Evolutionary conservation across 2,113 vertebrate genomes (phyloP).

Genomic region (Istiophorus platypterus): DNA sequence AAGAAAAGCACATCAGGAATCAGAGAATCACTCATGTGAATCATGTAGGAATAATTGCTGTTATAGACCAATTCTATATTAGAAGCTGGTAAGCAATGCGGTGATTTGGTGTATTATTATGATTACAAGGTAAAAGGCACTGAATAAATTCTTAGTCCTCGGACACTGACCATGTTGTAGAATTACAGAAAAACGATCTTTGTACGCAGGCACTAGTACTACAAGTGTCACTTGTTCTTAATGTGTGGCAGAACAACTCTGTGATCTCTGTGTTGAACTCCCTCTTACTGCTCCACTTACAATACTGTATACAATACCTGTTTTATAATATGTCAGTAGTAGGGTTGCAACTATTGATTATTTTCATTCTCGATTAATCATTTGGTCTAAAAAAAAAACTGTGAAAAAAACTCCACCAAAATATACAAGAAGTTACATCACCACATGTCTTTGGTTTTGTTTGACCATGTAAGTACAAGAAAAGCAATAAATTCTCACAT

Average conservation of each 20-base stretch:
- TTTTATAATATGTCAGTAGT: neutral
- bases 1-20: constrained; percentile 1
- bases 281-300: neutral
- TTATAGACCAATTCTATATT: neutral
- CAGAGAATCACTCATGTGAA: neutral
- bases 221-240: neutral
- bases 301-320: neutral
- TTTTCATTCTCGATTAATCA: neutral
- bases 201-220: neutral
- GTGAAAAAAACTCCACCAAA: neutral
- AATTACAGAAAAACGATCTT: neutral
- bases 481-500: neutral
- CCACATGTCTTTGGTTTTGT: too few species aligned
- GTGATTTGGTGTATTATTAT: constrained; percentile 1
- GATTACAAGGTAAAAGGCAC: neutral
- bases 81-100: neutral
- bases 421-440: neutral
- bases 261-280: neutral
- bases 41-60: constrained; percentile 29
- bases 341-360: neutral
- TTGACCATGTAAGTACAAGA: neutral
- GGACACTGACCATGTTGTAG: neutral
- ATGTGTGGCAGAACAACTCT: neutral
- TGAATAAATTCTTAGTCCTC: neutral
- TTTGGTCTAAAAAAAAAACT: neutral